Evolutionary conservation across 2,888 invertebrate genomes (phyloP).

Genomic region (Cactoblastis cactorum): DNA sequence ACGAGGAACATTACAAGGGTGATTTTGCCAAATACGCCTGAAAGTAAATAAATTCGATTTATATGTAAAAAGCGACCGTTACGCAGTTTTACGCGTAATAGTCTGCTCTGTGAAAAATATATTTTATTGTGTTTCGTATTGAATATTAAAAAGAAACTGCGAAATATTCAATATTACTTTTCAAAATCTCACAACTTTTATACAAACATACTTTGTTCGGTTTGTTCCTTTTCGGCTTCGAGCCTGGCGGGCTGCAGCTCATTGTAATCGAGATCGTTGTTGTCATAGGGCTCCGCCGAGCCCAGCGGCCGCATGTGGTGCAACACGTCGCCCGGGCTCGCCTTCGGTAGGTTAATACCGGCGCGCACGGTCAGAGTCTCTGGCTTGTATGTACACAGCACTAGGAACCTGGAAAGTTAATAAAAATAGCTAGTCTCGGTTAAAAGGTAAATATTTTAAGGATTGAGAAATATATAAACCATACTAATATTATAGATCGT

Average conservation of each 20-base stretch:
- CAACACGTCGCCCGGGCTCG: conserved; percentile 71
- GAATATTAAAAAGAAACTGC: too few relatives aligned
- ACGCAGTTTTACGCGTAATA: too few relatives aligned
- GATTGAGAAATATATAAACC: too few relatives aligned
- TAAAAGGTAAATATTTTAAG: too few relatives aligned
- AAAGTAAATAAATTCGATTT: conserved; percentile 33
- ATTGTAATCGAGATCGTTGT: conserved; percentile 62
- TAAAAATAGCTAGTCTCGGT: too few relatives aligned
- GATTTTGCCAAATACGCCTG: conserved; percentile 71
- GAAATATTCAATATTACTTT: too few relatives aligned
- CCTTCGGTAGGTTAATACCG: conserved; percentile 84
- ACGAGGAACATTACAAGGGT: conserved; percentile 78
- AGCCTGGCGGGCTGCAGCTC: conserved; percentile 70
- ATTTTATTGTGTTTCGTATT: too few relatives aligned
- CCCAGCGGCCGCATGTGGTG: conserved; percentile 62
- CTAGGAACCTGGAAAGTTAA: conserved; percentile 80
- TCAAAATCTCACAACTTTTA: too few relatives aligned
- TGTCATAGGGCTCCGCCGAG: conserved; percentile 65
- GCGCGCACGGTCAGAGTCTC: conserved; percentile 90
- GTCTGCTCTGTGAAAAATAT: too few relatives aligned
- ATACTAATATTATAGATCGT: too few relatives aligned
- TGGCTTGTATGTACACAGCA: conserved; percentile 89
- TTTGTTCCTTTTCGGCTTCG: conserved; percentile 60
- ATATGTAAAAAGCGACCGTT: too few relatives aligned
- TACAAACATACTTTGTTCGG: conserved; percentile 51